These are phyloP conservation scores for Festucalex cinctus DNA, from an alignment of 2,113 vertebrate genomes.

Conservation along the genomic window DNA sequence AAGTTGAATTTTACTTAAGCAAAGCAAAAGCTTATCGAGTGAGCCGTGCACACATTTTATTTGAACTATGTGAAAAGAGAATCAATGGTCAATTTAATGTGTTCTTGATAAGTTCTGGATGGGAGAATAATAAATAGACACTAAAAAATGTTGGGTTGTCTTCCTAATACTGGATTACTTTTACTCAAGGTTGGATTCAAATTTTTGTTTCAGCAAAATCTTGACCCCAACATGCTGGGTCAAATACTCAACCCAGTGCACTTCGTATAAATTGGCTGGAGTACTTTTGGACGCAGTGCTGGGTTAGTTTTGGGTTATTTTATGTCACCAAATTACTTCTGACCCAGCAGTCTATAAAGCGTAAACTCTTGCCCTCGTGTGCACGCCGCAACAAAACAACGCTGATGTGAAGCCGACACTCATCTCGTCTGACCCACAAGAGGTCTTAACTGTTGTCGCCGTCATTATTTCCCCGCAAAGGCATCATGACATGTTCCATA, in stretches of 20 bases:
- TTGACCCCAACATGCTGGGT: no score
- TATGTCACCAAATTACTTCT: no score
- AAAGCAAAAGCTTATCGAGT: conserved; percentile 33
- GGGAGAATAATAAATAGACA: neutral
- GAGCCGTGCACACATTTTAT: conserved; percentile 4
- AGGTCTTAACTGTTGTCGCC: conserved; percentile 26
- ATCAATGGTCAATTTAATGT: conserved; percentile 25
- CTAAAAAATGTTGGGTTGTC: no score
- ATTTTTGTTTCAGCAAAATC: no score
- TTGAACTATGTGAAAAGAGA: conserved; percentile 5
- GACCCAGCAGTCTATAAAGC: no score
- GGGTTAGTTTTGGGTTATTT: no score
- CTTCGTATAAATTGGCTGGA: no score
- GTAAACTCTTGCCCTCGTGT: neutral
- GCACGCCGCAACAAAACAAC: conserved; percentile 4
- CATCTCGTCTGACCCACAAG: conserved; percentile 36
- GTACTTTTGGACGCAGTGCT: no score
- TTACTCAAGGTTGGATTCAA: no score
- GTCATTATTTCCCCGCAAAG: conserved; percentile 57
- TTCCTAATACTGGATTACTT: no score
- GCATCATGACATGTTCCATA: conserved; percentile 50
- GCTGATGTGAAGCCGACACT: conserved; percentile 34
- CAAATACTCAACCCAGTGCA: no score
- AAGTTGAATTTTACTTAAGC: conserved; percentile 20
- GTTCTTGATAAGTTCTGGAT: conserved; percentile 16